A percentile compares a stretch with the other conserved stretches of the same genome.
These are phyloP conservation scores for Phalanger gymnotis DNA, from an alignment of 2,797 vertebrate species.

Conservation along the genomic window DNA sequence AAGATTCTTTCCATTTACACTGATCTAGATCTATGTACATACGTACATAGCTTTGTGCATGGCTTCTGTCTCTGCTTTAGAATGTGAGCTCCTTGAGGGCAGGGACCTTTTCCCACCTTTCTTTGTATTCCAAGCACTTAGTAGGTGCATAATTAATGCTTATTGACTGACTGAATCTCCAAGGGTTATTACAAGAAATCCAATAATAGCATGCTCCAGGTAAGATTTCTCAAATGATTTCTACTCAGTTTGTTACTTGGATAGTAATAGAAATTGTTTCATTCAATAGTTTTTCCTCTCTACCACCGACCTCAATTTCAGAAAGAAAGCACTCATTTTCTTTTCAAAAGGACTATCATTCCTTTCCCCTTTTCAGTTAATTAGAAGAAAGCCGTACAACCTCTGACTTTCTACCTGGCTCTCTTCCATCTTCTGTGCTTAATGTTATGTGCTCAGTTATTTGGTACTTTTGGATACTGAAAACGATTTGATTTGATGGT, in stretches of 20 bases:
- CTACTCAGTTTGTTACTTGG: not conserved
- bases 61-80: not conserved
- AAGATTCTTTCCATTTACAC: not conserved
- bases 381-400: not conserved
- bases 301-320: not conserved
- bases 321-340: not conserved
- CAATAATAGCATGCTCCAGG: not conserved
- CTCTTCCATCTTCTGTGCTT: not conserved
- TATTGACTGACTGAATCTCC: not conserved
- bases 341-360: not conserved
- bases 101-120: not conserved
- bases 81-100: not conserved
- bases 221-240: constrained; percentile 62
- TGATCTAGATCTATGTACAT: not conserved
- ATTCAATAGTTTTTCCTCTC: not conserved
- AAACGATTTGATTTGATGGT: not conserved
- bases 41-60: not conserved
- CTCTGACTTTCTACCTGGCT: not conserved
- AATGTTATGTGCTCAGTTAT: not conserved
- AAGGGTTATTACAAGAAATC: not conserved
- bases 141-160: not conserved
- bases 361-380: not conserved
- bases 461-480: not conserved
- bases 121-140: not conserved
- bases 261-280: constrained; percentile 21